A percentile compares a stretch with the other conserved stretches of the same genome.
Evolutionary conservation across 2,888 invertebrate species (phyloP).

Genomic region (Troides helena): DNA sequence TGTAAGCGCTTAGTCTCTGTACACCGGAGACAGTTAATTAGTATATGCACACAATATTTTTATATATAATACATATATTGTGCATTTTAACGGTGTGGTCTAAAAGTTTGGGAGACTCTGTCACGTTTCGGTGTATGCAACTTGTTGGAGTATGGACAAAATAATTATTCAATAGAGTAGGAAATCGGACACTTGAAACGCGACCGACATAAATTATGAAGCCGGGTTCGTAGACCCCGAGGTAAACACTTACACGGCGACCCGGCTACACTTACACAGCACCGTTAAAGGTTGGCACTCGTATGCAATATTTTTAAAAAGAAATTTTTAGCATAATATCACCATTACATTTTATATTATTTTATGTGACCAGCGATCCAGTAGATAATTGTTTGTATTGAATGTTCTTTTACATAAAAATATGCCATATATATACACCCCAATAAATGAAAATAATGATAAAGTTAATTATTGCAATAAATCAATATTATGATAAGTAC

Average conservation of each 20-base stretch:
- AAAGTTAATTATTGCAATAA: too few relatives aligned
- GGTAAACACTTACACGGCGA: slow-evolving; percentile 42
- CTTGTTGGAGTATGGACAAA: slow-evolving; percentile 11
- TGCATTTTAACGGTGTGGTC: background rate
- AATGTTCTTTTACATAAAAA: too few relatives aligned
- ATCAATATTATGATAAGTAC: too few relatives aligned
- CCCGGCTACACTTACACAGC: slow-evolving; percentile 38
- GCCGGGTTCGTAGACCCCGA: slow-evolving; percentile 61
- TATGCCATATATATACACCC: too few relatives aligned
- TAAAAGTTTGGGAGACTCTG: slow-evolving; percentile 13
- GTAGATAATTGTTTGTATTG: too few relatives aligned
- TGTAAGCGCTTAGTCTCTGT: too few relatives aligned
- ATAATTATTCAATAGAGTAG: slow-evolving; percentile 30
- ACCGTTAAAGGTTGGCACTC: slow-evolving; percentile 12
- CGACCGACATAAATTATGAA: slow-evolving; percentile 54
- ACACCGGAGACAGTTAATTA: too few relatives aligned
- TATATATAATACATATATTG: too few relatives aligned
- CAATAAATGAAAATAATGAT: too few relatives aligned
- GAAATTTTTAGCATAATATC: background rate
- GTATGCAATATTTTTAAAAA: background rate
- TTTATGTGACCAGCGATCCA: too few relatives aligned
- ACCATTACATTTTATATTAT: background rate
- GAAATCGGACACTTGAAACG: slow-evolving; percentile 54
- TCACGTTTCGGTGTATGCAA: background rate
- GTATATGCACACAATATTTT: too few relatives aligned